phyloP scores from a whole-genome alignment of 2,888 invertebrate species.

The Tetranychus piercei region DNA sequence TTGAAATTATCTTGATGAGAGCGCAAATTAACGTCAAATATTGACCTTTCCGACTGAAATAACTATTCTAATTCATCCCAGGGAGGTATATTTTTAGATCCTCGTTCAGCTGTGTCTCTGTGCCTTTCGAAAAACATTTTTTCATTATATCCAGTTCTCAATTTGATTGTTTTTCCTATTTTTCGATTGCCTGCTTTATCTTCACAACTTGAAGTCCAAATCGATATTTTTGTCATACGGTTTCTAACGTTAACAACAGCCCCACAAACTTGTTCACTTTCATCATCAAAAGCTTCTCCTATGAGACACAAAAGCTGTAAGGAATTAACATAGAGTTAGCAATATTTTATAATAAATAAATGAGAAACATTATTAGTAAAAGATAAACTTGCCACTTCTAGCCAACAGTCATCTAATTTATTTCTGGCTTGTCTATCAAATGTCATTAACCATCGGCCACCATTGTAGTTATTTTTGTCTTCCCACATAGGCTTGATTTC shows the following conservation, averaged over 20 bases:
- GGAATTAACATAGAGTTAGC: not conserved
- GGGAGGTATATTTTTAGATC: not conserved
- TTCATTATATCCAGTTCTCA: not conserved
- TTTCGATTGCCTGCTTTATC: not conserved
- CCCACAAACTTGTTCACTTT: constrained; percentile 82
- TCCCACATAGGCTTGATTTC: constrained; percentile 14
- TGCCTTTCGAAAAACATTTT: not conserved
- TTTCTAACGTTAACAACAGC: constrained; percentile 83
- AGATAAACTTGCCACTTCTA: constrained; percentile 14
- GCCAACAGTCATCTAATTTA: constrained; percentile 5
- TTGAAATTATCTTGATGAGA: no score
- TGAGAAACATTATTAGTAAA: no score
- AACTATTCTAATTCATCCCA: not conserved
- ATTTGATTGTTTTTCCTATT: not conserved
- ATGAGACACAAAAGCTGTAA: constrained; percentile 58
- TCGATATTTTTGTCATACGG: constrained; percentile 40
- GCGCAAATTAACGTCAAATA: no score
- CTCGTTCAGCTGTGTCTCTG: not conserved
- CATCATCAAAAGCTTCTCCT: constrained; percentile 83
- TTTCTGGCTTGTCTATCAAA: not conserved
- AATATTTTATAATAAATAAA: not conserved
- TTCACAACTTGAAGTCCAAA: not conserved
- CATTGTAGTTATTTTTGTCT: not conserved
- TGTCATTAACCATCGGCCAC: constrained; percentile 9
- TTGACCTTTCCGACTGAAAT: no score